Evolutionary conservation across 53 echinoderm and acorn worm genomes (phyloP).

Genomic region (Hippasteria phrygiana): DNA sequence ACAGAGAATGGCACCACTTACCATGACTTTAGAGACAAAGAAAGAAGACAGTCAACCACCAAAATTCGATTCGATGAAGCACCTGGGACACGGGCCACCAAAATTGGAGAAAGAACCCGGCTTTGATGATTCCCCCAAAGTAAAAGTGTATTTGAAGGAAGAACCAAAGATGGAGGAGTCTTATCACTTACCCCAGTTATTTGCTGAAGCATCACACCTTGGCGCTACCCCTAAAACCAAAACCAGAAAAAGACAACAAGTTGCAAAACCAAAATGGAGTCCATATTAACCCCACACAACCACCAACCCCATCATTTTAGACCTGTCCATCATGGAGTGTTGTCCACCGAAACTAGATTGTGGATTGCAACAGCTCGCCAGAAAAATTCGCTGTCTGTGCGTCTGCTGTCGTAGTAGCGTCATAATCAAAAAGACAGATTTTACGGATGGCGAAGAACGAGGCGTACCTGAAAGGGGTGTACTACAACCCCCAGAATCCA

Average conservation of each 20-base stretch:
- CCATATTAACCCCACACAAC: neutral
- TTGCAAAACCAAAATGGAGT: neutral
- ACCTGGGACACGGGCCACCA: neutral
- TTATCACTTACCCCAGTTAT: neutral
- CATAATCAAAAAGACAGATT: constrained; percentile 5
- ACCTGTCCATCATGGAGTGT: constrained; percentile 61
- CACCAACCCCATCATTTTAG: neutral
- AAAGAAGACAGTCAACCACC: neutral
- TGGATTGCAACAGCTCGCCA: neutral
- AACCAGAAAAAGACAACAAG: neutral
- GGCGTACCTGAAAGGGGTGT: constrained; percentile 55
- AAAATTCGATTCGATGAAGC: neutral
- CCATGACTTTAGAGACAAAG: constrained; percentile 26
- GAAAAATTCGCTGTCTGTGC: constrained; percentile 19
- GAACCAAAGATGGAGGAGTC: neutral
- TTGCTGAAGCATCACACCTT: constrained; percentile 56
- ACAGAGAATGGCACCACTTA: constrained; percentile 50
- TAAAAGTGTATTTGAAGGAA: neutral
- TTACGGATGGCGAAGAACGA: constrained; percentile 15
- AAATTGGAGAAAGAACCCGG: neutral
- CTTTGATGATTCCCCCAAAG: neutral
- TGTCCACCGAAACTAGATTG: constrained; percentile 29
- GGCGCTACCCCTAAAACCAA: neutral
- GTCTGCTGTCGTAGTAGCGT: constrained; percentile 67
- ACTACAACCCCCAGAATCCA: constrained; percentile 74